These are phyloP conservation scores for Phoeniculus purpureus DNA, from an alignment of 2,797 vertebrate genomes.

Conservation along the genomic window DNA sequence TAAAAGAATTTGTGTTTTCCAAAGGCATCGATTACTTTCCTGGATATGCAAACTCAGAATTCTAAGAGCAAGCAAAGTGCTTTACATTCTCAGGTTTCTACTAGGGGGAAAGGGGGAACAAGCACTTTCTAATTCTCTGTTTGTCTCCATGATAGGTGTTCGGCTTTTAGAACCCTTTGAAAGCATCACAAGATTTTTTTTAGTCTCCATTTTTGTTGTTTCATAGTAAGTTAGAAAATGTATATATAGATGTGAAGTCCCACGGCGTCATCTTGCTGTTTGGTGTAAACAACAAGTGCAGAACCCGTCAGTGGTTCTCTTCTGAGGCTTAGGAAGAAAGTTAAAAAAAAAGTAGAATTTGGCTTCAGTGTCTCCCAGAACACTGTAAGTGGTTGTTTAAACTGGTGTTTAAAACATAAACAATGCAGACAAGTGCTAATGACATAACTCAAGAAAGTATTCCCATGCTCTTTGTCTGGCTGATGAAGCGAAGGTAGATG, in stretches of 20 bases:
- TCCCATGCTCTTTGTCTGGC: constrained; percentile 59
- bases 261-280: background rate
- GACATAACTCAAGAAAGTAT: constrained; percentile 58
- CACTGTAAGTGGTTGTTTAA: no score
- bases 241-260: background rate
- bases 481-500: constrained; percentile 38
- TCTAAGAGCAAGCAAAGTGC: background rate
- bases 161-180: background rate
- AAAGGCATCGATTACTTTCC: background rate
- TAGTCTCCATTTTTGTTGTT: background rate
- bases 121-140: background rate
- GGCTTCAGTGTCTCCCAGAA: constrained; percentile 61
- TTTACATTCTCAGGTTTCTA: background rate
- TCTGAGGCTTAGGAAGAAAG: constrained; percentile 69
- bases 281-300: constrained; percentile 34
- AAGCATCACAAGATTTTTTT: background rate
- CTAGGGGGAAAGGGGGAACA: background rate
- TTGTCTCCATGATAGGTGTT: background rate
- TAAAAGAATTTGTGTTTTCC: background rate
- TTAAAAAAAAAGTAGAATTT: constrained; percentile 44
- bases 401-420: background rate
- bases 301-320: constrained; percentile 56
- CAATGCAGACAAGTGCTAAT: background rate
- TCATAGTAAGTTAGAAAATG: background rate
- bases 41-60: background rate